Conservation (phyloP, 2,888 invertebrate species). For the Acanthosoma haemorrhoidale region DNA sequence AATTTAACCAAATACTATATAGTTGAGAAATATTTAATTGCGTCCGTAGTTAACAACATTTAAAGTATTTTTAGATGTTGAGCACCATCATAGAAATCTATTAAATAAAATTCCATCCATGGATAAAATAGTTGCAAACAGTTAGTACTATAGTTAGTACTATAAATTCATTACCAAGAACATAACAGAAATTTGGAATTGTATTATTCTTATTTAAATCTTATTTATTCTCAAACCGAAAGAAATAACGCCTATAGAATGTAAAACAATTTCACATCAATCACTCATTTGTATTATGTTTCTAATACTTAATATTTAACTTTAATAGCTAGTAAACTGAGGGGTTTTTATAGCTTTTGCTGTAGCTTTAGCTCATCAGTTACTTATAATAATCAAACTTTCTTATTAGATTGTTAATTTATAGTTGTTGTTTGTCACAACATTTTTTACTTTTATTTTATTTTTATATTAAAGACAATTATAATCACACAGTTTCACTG, state of each 20-base stretch:
- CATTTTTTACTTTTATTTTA: neutral
- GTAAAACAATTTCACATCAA: neutral
- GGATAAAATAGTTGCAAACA: neutral
- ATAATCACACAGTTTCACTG: neutral
- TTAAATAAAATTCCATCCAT: neutral
- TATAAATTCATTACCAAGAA: neutral
- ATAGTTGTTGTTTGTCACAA: neutral
- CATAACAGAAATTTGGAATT: neutral
- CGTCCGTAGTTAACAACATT: constrained; percentile 1
- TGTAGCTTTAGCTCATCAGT: neutral
- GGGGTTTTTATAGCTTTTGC: neutral
- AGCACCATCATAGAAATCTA: neutral
- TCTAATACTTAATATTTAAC: neutral
- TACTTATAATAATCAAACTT: neutral
- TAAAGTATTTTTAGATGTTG: neutral
- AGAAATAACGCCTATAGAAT: neutral
- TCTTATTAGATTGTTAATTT: too few species aligned
- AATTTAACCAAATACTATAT: neutral
- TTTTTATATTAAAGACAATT: neutral
- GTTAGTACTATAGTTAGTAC: neutral
- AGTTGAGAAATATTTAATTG: neutral
- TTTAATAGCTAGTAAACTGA: neutral
- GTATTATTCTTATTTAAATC: neutral
- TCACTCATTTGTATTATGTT: neutral
- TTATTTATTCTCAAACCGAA: neutral